phyloP scores from a whole-genome alignment of 1,140 invertebrate genomes.

The Paracyclopina nana region DNA sequence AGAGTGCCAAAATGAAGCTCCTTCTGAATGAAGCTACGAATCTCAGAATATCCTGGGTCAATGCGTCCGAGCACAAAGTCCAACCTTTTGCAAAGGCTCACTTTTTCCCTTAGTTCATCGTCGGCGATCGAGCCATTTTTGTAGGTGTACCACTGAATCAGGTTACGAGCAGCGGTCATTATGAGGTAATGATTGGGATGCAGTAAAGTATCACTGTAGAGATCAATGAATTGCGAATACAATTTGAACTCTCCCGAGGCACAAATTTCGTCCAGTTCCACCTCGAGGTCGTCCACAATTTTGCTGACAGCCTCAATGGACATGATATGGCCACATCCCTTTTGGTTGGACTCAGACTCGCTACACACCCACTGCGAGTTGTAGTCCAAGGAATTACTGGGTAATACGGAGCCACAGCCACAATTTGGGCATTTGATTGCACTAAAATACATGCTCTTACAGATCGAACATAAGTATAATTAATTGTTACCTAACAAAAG shows the following conservation, averaged over 20 bases:
- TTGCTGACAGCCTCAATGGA: background rate
- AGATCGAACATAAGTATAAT: too few relatives aligned
- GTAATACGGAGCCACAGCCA: background rate
- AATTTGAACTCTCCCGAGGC: background rate
- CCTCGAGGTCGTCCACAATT: background rate
- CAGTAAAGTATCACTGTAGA: background rate
- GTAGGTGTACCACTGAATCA: slow-evolving; percentile 10
- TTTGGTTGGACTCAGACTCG: background rate
- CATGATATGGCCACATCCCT: background rate
- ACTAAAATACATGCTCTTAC: background rate
- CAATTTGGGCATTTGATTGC: background rate
- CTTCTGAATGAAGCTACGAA: background rate
- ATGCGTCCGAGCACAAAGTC: background rate
- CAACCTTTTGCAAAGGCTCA: background rate
- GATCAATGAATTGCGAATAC: slow-evolving; percentile 3
- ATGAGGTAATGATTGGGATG: slow-evolving; percentile 8
- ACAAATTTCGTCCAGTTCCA: slow-evolving; percentile 4
- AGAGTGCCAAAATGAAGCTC: background rate
- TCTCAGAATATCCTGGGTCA: slow-evolving; percentile 1
- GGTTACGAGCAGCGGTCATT: slow-evolving; percentile 7
- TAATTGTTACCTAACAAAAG: slow-evolving; percentile 20
- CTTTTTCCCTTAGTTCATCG: background rate
- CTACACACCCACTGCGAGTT: slow-evolving; percentile 5
- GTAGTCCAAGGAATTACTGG: slow-evolving; percentile 1
- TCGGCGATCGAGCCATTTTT: background rate